Evolutionary conservation across 64 coral and sea anemone genomes (phyloP).

Genomic region (Montipora sp.): DNA sequence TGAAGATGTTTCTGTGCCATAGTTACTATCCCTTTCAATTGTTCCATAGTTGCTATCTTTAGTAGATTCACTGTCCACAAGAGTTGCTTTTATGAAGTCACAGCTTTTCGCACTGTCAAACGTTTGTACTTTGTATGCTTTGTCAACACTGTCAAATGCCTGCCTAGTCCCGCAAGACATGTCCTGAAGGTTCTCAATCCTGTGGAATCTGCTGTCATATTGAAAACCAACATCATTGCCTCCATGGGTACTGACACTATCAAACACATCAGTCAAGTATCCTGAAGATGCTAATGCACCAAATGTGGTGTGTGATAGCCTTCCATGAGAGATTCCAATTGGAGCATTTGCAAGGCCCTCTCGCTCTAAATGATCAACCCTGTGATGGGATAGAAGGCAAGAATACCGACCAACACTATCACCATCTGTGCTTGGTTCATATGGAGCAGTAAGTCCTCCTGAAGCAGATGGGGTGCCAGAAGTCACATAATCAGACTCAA

Average conservation of each 20-base stretch:
- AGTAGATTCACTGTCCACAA: conserved; percentile 82
- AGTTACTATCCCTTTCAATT: conserved; percentile 97
- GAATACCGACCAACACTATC: conserved; percentile 35
- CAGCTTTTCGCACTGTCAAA: conserved; percentile 53
- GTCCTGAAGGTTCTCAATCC: conserved; percentile 33
- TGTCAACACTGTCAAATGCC: not conserved
- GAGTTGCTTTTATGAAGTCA: conserved; percentile 86
- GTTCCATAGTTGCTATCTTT: conserved; percentile 99
- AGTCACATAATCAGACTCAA: conserved; percentile 71
- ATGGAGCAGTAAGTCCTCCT: conserved; percentile 22
- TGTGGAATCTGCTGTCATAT: conserved; percentile 9
- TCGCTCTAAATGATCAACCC: conserved; percentile 66
- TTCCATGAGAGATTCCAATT: conserved; percentile 44
- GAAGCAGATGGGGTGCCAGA: conserved; percentile 32
- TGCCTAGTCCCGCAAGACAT: conserved; percentile 4
- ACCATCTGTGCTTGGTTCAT: conserved; percentile 44
- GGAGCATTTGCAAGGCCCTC: conserved; percentile 41
- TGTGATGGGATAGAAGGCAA: conserved; percentile 55
- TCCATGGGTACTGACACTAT: conserved; percentile 87
- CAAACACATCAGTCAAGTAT: conserved; percentile 85
- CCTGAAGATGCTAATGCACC: conserved; percentile 83
- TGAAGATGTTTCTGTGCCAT: conserved; percentile 92
- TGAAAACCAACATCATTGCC: conserved; percentile 48
- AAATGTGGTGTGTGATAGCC: conserved; percentile 70
- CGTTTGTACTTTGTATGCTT: conserved; percentile 20